These are phyloP conservation scores for Callocephalon fimbriatum DNA, from an alignment of 2,113 vertebrate species.

Conservation along the genomic window DNA sequence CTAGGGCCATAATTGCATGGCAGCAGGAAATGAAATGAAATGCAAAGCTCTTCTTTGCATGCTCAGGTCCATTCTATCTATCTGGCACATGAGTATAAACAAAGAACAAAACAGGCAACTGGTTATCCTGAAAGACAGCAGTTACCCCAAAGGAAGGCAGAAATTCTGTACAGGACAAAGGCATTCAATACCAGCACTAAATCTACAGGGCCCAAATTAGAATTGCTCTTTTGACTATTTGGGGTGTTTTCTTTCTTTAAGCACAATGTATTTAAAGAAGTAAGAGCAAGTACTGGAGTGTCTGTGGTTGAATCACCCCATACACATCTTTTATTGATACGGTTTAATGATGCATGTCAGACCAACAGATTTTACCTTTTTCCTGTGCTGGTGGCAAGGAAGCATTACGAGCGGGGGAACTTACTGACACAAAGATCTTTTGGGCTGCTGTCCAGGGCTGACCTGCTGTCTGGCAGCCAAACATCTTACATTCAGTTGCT, in stretches of 20 bases:
- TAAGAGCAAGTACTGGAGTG: not conserved
- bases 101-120: not conserved
- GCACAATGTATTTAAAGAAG: not conserved
- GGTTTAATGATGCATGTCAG: not conserved
- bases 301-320: not conserved
- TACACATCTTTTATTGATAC: not conserved
- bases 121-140: not conserved
- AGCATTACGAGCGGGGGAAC: not conserved
- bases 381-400: not conserved
- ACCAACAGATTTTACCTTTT: not conserved
- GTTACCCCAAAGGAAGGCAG: not conserved
- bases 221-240: not conserved
- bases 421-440: not conserved
- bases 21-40: not conserved
- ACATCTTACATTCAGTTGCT: not conserved
- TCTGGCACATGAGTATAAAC: not conserved
- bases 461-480: not conserved
- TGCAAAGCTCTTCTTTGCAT: not conserved
- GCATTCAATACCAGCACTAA: not conserved
- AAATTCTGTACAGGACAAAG: not conserved
- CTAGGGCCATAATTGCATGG: not conserved
- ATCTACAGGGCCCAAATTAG: not conserved
- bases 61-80: not conserved
- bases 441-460: not conserved
- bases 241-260: not conserved